Conservation (phyloP, 2,888 invertebrate genomes). For the Pyrocoelia pectoralis region DNA sequence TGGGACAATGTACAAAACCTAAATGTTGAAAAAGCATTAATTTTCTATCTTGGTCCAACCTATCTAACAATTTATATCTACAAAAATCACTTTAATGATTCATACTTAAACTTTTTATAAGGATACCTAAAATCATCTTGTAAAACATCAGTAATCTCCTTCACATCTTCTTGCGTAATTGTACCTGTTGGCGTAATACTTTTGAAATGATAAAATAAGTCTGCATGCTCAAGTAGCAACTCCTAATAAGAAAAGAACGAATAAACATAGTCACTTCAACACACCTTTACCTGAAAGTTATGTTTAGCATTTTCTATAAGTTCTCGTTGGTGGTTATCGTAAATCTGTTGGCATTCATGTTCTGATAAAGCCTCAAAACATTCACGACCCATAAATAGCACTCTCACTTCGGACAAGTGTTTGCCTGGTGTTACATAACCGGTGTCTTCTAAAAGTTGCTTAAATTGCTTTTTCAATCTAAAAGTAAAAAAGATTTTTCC, state of each 20-base stretch:
- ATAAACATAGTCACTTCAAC: slow-evolving; percentile 17
- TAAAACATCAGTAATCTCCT: slow-evolving; percentile 90
- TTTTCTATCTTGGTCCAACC: slow-evolving; percentile 93
- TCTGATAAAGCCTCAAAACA: slow-evolving; percentile 92
- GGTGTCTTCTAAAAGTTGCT: slow-evolving; percentile 90
- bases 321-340: slow-evolving; percentile 92
- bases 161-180: slow-evolving; percentile 92
- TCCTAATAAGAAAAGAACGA: slow-evolving; percentile 65
- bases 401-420: slow-evolving; percentile 86
- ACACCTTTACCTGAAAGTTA: slow-evolving; percentile 76
- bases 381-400: slow-evolving; percentile 92
- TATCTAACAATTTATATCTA: slow-evolving; percentile 92
- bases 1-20: slow-evolving; percentile 95
- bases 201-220: slow-evolving; percentile 92
- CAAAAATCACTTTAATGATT: slow-evolving; percentile 26
- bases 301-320: slow-evolving; percentile 89
- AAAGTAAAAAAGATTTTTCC: slow-evolving; percentile 16
- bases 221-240: slow-evolving; percentile 89
- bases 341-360: slow-evolving; percentile 90
- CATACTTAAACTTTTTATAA: background rate
- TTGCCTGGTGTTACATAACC: slow-evolving; percentile 97
- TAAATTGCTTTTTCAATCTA: slow-evolving; percentile 95
- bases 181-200: slow-evolving; percentile 88
- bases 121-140: slow-evolving; percentile 89
- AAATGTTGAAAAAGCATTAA: slow-evolving; percentile 94